These are phyloP conservation scores for Aegithalos caudatus DNA, from an alignment of 2,113 vertebrate species.

Conservation along the genomic window DNA sequence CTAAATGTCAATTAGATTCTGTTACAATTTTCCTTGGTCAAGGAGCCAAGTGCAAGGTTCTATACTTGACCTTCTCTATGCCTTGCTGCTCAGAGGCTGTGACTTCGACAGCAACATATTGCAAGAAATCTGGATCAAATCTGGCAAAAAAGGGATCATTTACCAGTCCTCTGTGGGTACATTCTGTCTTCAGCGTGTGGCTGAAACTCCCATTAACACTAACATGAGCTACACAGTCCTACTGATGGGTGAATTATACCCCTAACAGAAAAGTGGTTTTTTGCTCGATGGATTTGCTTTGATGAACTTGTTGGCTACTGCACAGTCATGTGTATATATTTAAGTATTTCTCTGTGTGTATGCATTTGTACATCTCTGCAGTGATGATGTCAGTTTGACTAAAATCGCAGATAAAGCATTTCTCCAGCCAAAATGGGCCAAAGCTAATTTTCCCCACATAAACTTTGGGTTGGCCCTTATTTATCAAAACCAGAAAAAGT, in stretches of 20 bases:
- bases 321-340: constrained; percentile 51
- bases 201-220: constrained; percentile 31
- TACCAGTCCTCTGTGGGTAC: constrained; percentile 20
- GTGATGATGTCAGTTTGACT: constrained; percentile 67
- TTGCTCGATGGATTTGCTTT: constrained; percentile 34
- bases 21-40: background rate
- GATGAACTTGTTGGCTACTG: constrained; percentile 47
- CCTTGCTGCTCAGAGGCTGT: background rate
- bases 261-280: constrained; percentile 51
- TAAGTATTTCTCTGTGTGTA: constrained; percentile 46
- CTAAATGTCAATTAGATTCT: too few relatives aligned
- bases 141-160: constrained; percentile 25
- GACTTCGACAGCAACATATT: background rate
- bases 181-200: background rate
- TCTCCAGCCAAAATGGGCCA: constrained; percentile 70
- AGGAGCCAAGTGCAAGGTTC: background rate
- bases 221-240: constrained; percentile 32
- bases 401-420: constrained; percentile 73
- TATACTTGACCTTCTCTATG: background rate
- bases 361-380: constrained; percentile 45
- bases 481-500: constrained; percentile 74
- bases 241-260: constrained; percentile 52
- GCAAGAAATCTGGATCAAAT: constrained; percentile 47
- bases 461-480: constrained; percentile 68
- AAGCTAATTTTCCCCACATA: constrained; percentile 67